These are phyloP conservation scores for Desmodus rotundus DNA, from an alignment of 2,113 vertebrate genomes.

Conservation along the genomic window DNA sequence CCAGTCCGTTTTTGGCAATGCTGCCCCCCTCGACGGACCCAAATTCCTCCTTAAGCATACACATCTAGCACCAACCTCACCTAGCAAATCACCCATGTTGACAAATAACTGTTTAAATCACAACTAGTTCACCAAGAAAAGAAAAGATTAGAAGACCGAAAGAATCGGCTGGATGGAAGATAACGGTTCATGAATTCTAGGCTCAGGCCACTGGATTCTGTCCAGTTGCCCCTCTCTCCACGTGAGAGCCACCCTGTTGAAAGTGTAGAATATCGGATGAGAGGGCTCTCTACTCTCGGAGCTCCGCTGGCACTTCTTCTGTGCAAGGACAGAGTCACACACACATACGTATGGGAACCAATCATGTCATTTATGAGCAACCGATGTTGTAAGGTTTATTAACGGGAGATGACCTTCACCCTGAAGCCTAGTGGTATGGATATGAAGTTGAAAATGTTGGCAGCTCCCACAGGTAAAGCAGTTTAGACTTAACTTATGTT, in stretches of 20 bases:
- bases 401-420: neutral
- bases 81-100: neutral
- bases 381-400: constrained; percentile 23
- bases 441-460: neutral
- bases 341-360: neutral
- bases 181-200: neutral
- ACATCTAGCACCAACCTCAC: neutral
- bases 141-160: neutral
- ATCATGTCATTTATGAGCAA: constrained; percentile 27
- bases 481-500: constrained; percentile 28
- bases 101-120: neutral
- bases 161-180: neutral
- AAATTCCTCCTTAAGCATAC: neutral
- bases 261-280: neutral
- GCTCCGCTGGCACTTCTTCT: constrained; percentile 15
- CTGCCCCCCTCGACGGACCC: neutral
- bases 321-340: constrained; percentile 8
- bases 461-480: neutral
- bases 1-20: neutral
- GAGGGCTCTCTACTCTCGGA: neutral
- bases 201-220: constrained; percentile 10
- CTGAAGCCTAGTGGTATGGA: neutral
- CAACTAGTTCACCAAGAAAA: neutral
- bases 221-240: neutral
- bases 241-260: neutral